These are phyloP conservation scores for Harpalus rubripes DNA, from an alignment of 2,888 invertebrate species.

Conservation along the genomic window DNA sequence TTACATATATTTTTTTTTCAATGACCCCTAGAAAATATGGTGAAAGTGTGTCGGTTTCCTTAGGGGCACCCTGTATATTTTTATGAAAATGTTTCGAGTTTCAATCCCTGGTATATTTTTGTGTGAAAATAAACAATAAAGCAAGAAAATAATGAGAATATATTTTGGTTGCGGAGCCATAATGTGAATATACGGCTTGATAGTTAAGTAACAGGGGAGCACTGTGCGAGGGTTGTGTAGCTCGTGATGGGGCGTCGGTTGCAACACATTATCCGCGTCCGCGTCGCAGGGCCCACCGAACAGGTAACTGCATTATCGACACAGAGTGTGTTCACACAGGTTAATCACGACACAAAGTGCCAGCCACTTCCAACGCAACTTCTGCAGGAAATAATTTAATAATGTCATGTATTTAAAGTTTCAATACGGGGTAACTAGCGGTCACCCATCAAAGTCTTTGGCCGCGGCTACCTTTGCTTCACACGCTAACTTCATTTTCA, in stretches of 20 bases:
- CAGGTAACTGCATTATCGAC: constrained; percentile 58
- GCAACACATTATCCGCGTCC: constrained; percentile 34
- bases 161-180: constrained; percentile 18
- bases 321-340: constrained; percentile 14
- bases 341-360: constrained; percentile 10
- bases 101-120: constrained; percentile 2
- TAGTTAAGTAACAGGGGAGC: constrained; percentile 22
- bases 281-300: constrained; percentile 45
- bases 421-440: constrained; percentile 1
- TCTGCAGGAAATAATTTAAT: neutral
- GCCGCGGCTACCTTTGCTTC: neutral
- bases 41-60: too few relatives aligned
- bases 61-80: too few relatives aligned
- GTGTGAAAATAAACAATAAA: constrained; percentile 22
- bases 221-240: constrained; percentile 22
- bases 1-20: too few relatives aligned
- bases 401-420: neutral
- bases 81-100: neutral
- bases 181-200: constrained; percentile 33
- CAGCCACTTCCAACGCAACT: constrained; percentile 1
- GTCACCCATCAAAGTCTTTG: neutral
- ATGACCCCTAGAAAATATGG: too few relatives aligned
- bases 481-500: neutral
- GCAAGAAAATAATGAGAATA: constrained; percentile 31
- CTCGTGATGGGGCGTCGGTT: constrained; percentile 24